Conservation (phyloP, 2,113 vertebrate genomes). For the Poeciliopsis retropinna region DNA sequence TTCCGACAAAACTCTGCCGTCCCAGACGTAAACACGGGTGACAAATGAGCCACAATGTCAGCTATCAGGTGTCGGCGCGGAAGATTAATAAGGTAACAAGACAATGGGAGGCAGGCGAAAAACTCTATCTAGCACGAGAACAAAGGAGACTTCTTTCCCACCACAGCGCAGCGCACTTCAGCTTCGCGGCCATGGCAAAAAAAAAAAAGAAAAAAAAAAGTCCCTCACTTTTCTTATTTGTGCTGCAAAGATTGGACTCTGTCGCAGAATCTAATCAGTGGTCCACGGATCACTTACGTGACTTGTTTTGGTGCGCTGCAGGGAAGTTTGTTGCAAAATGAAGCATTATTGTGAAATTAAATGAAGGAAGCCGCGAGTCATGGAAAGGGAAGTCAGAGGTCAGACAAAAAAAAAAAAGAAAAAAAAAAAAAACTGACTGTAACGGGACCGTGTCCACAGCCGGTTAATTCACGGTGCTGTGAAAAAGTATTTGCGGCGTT, state of each 20-base stretch:
- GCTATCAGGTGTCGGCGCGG: constrained; percentile 69
- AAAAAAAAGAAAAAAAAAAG: constrained; percentile 11
- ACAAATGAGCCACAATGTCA: constrained; percentile 73
- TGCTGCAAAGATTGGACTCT: constrained; percentile 48
- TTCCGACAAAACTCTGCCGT: constrained; percentile 47
- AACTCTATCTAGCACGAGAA: constrained; percentile 52
- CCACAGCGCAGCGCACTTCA: constrained; percentile 31
- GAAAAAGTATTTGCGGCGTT: background rate
- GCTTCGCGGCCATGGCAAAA: constrained; percentile 49
- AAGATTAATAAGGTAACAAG: constrained; percentile 71
- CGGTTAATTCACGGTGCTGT: background rate
- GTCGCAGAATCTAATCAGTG: constrained; percentile 39
- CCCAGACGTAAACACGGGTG: constrained; percentile 74
- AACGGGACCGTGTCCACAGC: constrained; percentile 47
- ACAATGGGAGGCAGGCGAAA: constrained; percentile 65
- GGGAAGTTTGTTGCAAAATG: constrained; percentile 40
- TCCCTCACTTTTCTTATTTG: constrained; percentile 48
- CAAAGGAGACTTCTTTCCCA: constrained; percentile 26
- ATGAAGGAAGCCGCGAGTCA: constrained; percentile 64
- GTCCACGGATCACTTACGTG: constrained; percentile 26
- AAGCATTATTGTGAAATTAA: constrained; percentile 12
- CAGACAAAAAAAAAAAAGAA: constrained; percentile 30
- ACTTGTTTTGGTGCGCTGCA: constrained; percentile 41
- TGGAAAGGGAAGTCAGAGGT: constrained; percentile 61
- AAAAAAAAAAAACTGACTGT: background rate